A percentile compares a stretch with the other conserved stretches of the same genome.
Evolutionary conservation across 2,888 invertebrate species (phyloP).

Genomic region (Heliconius hortense): DNA sequence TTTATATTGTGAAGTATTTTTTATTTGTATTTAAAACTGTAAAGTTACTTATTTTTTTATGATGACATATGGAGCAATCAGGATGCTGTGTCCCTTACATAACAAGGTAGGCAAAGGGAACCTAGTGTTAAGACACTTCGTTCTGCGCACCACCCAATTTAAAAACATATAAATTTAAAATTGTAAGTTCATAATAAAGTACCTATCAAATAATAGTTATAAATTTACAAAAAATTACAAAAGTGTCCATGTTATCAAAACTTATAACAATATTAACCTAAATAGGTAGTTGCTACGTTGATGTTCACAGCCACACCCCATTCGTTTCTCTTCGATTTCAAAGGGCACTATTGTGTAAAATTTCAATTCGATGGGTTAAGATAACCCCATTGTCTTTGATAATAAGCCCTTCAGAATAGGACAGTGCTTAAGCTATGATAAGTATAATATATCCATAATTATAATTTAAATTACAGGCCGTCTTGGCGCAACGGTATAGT

Average conservation of each 20-base stretch:
- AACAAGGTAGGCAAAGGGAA: too few species aligned
- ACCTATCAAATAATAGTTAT: neutral
- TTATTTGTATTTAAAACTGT: too few species aligned
- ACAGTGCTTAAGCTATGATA: neutral
- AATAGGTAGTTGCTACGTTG: neutral
- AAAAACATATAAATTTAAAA: too few species aligned
- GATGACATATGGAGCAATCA: too few species aligned
- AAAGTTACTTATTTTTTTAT: too few species aligned
- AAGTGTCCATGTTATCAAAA: neutral
- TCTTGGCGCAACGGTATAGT: too few species aligned
- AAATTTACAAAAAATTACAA: neutral
- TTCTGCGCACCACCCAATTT: too few species aligned
- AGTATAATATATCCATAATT: slow-evolving; percentile 8
- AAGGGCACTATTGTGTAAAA: slow-evolving; percentile 30
- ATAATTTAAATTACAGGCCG: neutral
- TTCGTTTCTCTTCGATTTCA: slow-evolving; percentile 27
- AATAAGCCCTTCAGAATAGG: slow-evolving; percentile 10
- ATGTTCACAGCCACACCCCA: slow-evolving; percentile 6
- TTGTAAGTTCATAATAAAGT: too few species aligned
- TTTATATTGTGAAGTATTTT: too few species aligned
- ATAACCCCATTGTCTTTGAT: slow-evolving; percentile 26
- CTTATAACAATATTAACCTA: neutral
- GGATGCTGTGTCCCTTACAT: too few species aligned
- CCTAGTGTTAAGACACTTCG: too few species aligned
- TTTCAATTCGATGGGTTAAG: slow-evolving; percentile 27